These are phyloP conservation scores for Hipparchia sbordonii DNA, from an alignment of 2,888 invertebrate genomes.

Conservation along the genomic window DNA sequence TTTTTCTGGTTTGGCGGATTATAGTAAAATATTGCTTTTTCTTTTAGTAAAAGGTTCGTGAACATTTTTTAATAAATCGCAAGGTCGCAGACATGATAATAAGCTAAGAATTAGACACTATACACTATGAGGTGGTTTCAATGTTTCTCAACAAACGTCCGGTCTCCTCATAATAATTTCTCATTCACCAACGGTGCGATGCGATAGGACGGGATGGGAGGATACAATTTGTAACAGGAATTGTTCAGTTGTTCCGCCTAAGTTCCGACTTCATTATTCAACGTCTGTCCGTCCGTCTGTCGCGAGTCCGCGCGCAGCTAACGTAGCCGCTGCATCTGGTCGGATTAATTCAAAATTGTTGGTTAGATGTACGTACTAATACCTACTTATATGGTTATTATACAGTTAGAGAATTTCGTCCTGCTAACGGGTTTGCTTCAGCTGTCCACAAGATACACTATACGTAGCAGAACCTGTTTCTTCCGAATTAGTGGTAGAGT, in stretches of 20 bases:
- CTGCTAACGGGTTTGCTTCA: too few relatives aligned
- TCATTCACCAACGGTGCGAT: slow-evolving; percentile 25
- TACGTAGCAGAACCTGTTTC: too few relatives aligned
- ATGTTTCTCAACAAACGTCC: background rate
- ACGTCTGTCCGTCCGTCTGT: slow-evolving; percentile 38
- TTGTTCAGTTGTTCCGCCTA: slow-evolving; percentile 32
- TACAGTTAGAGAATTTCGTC: too few relatives aligned
- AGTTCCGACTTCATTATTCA: slow-evolving; percentile 42
- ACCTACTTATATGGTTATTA: too few relatives aligned
- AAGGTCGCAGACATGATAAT: too few relatives aligned
- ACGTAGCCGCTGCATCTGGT: slow-evolving; percentile 6
- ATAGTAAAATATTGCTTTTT: too few relatives aligned
- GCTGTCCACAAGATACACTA: too few relatives aligned
- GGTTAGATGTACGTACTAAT: background rate
- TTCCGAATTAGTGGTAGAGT: too few relatives aligned
- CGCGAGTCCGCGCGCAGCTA: slow-evolving; percentile 14
- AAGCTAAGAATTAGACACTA: too few relatives aligned
- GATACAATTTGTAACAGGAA: slow-evolving; percentile 36
- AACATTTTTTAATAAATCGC: too few relatives aligned
- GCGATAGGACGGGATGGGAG: slow-evolving; percentile 12
- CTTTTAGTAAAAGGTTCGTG: too few relatives aligned
- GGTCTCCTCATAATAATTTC: slow-evolving; percentile 33
- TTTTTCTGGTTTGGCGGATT: too few relatives aligned
- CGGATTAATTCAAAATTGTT: slow-evolving; percentile 17
- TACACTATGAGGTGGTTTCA: background rate